These are phyloP conservation scores for Pseudorasbora parva DNA, from an alignment of 2,113 vertebrate species.

Conservation along the genomic window DNA sequence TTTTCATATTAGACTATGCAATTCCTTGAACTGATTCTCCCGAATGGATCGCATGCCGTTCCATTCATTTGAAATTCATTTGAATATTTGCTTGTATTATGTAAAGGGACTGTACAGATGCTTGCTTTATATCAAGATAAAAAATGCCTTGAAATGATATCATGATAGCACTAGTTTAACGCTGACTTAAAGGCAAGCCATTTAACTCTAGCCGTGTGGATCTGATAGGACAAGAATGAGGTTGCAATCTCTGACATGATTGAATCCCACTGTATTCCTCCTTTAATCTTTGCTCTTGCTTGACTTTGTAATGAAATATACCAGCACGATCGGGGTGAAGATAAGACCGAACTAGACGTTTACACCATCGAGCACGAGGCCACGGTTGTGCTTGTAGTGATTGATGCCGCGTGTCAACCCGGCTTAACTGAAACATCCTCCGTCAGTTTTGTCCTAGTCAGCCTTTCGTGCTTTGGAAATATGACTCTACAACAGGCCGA, in stretches of 20 bases:
- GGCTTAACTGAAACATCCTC: slow-evolving; percentile 54
- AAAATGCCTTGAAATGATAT: background rate
- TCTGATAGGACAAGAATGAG: slow-evolving; percentile 23
- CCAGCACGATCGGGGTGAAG: background rate
- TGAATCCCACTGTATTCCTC: slow-evolving; percentile 20
- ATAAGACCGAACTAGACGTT: slow-evolving; percentile 22
- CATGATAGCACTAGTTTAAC: background rate
- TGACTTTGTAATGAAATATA: slow-evolving; percentile 42
- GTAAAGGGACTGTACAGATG: background rate
- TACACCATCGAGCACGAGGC: background rate
- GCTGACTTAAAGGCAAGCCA: background rate
- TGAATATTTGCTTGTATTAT: background rate
- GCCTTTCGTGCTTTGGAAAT: slow-evolving; percentile 42
- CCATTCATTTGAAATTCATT: background rate
- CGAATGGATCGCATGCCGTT: too few relatives aligned
- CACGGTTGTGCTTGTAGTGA: slow-evolving; percentile 23
- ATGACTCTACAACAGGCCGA: slow-evolving; percentile 33
- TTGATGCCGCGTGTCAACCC: slow-evolving; percentile 44
- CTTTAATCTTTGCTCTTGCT: slow-evolving; percentile 37
- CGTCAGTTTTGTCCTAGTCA: slow-evolving; percentile 36
- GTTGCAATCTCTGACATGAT: slow-evolving; percentile 6
- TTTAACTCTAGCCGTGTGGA: background rate
- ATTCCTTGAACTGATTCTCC: too few relatives aligned
- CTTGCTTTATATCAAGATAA: background rate
- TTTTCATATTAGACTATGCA: too few relatives aligned